Percentiles rank a stretch among this genome's conserved stretches.
Evolutionary conservation across 2,797 vertebrate species (phyloP).

Genomic region (Momotus momota): DNA sequence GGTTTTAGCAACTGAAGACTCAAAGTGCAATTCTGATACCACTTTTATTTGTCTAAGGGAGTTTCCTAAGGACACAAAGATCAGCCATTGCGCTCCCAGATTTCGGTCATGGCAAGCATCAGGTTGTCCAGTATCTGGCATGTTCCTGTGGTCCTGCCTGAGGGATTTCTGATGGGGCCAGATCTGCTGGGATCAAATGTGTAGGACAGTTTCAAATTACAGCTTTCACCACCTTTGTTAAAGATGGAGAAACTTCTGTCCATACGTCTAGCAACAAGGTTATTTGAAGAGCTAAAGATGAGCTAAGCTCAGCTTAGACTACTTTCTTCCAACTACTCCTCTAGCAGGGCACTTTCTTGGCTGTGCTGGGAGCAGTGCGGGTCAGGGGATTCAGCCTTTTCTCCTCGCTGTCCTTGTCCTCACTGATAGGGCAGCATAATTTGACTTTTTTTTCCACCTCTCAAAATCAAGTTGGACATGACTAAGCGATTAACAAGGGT

Average conservation of each 20-base stretch:
- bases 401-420: neutral
- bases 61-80: neutral
- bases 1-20: neutral
- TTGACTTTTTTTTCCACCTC: neutral
- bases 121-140: neutral
- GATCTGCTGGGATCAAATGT: neutral
- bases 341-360: neutral
- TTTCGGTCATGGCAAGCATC: neutral
- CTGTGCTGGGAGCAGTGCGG: neutral
- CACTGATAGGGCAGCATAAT: neutral
- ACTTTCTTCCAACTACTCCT: neutral
- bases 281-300: neutral
- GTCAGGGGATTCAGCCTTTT: neutral
- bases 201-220: neutral
- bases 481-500: neutral
- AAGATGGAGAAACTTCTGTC: neutral
- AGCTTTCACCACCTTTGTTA: neutral
- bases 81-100: neutral
- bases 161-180: neutral
- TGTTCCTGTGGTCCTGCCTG: neutral
- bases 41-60: neutral
- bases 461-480: neutral
- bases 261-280: accelerated
- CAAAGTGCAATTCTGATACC: neutral
- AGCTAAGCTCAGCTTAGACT: neutral